Evolutionary conservation across 2,888 invertebrate species (phyloP).

Genomic region (Acanthacorydalis orientalis): DNA sequence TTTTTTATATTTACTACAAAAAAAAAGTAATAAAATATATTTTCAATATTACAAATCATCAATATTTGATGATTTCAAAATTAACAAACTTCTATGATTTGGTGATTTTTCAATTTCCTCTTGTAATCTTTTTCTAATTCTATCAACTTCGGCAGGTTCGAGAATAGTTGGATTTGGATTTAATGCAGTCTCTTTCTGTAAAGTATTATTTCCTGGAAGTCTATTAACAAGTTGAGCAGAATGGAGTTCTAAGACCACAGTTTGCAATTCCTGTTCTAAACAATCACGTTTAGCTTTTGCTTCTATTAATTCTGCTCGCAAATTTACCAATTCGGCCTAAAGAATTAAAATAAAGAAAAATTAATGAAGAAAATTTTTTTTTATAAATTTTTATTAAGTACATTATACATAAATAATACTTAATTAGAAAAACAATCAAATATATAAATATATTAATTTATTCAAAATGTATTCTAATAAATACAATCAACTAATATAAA

Average conservation of each 20-base stretch:
- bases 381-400: too few relatives aligned
- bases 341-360: slow-evolving; percentile 13
- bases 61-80: background rate
- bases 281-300: slow-evolving; percentile 42
- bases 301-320: slow-evolving; percentile 57
- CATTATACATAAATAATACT: too few relatives aligned
- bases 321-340: slow-evolving; percentile 61
- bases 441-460: too few relatives aligned
- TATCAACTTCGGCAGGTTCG: slow-evolving; percentile 25
- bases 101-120: slow-evolving; percentile 27
- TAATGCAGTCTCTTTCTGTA: background rate
- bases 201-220: slow-evolving; percentile 21
- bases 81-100: slow-evolving; percentile 19
- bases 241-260: slow-evolving; percentile 41
- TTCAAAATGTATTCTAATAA: too few relatives aligned
- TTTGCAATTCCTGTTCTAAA: slow-evolving; percentile 43
- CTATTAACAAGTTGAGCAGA: slow-evolving; percentile 35
- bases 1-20: background rate
- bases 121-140: slow-evolving; percentile 26
- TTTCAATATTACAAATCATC: background rate
- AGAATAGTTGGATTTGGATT: slow-evolving; percentile 19
- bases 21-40: background rate
- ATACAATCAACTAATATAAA: too few relatives aligned
- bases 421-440: too few relatives aligned
- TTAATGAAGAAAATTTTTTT: too few relatives aligned